A percentile compares a stretch with the other conserved stretches of the same genome.
These are phyloP conservation scores for Podiceps cristatus DNA, from an alignment of 2,113 vertebrate genomes.

Conservation along the genomic window DNA sequence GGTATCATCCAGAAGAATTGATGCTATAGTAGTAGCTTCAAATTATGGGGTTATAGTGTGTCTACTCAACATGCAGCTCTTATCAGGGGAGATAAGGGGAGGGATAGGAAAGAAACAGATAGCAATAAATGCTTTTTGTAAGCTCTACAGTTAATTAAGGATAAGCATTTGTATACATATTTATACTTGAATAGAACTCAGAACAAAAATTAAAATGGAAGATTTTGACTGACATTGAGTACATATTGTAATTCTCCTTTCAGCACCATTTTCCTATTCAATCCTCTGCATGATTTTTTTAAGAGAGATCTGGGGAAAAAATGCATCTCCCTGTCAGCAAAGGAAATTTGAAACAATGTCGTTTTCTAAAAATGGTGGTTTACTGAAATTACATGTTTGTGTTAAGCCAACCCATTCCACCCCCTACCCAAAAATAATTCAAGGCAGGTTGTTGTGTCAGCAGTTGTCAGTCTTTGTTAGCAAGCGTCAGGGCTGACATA, in stretches of 20 bases:
- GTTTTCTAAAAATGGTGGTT: slow-evolving; percentile 35
- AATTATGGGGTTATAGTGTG: slow-evolving; percentile 12
- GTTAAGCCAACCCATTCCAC: slow-evolving; percentile 26
- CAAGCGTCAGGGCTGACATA: not conserved
- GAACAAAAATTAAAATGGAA: slow-evolving; percentile 41
- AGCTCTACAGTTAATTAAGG: slow-evolving; percentile 37
- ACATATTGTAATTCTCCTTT: not conserved
- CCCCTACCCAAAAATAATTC: slow-evolving; percentile 27
- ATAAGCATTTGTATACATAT: not conserved
- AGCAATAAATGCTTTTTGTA: not conserved
- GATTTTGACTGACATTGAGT: not conserved
- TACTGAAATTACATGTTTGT: slow-evolving; percentile 48
- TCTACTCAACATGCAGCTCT: slow-evolving; percentile 38
- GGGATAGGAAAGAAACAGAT: not conserved
- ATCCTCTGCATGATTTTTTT: not conserved
- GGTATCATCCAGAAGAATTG: slow-evolving; percentile 53
- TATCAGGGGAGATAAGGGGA: not conserved
- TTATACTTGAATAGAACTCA: slow-evolving; percentile 12
- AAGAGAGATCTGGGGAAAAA: not conserved
- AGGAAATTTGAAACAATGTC: slow-evolving; percentile 24
- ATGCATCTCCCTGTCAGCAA: not conserved
- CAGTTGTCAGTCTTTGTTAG: slow-evolving; percentile 59
- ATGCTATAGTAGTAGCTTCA: slow-evolving; percentile 22
- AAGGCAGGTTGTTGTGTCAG: slow-evolving; percentile 43
- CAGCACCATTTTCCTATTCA: not conserved